These are phyloP conservation scores for Drosophila fuyamai DNA, from an alignment of 1,140 invertebrate species.

Conservation along the genomic window DNA sequence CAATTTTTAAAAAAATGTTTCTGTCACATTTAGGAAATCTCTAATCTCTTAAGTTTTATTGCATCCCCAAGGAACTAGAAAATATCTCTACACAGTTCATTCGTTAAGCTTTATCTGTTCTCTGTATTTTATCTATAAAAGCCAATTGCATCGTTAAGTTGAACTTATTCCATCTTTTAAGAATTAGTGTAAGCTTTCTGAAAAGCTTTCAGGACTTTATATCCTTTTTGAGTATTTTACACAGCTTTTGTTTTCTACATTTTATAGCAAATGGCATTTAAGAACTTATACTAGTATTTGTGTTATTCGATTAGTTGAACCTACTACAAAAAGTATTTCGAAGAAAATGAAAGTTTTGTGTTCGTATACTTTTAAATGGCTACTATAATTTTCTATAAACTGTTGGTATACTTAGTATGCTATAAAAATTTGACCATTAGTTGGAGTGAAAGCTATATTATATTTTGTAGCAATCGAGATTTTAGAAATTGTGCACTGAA, in stretches of 20 bases:
- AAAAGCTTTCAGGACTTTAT: slow-evolving; percentile 1
- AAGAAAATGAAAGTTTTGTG: too few species aligned
- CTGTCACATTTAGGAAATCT: too few species aligned
- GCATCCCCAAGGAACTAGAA: too few species aligned
- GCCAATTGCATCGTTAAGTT: background rate
- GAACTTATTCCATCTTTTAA: background rate
- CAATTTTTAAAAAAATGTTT: too few species aligned
- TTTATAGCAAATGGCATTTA: background rate
- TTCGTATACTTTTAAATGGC: too few species aligned
- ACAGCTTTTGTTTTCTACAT: background rate
- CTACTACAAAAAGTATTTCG: too few species aligned
- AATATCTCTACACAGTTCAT: background rate
- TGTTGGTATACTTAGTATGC: background rate
- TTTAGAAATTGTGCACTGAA: too few species aligned
- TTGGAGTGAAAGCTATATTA: background rate
- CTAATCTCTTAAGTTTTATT: too few species aligned
- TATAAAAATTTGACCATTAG: too few species aligned
- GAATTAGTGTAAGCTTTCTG: background rate
- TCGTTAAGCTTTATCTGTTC: background rate
- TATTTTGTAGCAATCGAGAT: too few species aligned
- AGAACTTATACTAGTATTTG: too few species aligned
- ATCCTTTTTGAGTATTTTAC: background rate
- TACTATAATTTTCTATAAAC: background rate
- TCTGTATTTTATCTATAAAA: slow-evolving; percentile 2
- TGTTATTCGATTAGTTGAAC: too few species aligned